Evolutionary conservation across 2,888 invertebrate genomes (phyloP).

Genomic region (Autographa gamma): DNA sequence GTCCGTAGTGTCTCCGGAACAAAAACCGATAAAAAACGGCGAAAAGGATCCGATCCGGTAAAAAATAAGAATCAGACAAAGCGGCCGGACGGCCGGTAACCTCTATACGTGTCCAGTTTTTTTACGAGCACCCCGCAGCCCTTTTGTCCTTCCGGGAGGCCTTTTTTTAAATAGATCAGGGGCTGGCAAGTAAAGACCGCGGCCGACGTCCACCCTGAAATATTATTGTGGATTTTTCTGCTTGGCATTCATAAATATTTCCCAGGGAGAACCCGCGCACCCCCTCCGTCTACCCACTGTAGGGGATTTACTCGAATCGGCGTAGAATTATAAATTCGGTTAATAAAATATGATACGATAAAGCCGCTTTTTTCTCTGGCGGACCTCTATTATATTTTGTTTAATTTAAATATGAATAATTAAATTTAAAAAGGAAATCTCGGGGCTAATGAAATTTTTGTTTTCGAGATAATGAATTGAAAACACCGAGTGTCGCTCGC

Average conservation of each 20-base stretch:
- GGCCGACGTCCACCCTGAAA: slow-evolving; percentile 85
- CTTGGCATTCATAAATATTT: slow-evolving; percentile 88
- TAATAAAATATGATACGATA: slow-evolving; percentile 89
- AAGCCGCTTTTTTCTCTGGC: slow-evolving; percentile 81
- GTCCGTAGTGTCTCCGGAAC: slow-evolving; percentile 84
- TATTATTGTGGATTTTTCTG: slow-evolving; percentile 89
- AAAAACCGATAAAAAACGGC: slow-evolving; percentile 88
- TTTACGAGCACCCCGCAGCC: slow-evolving; percentile 83
- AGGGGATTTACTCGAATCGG: slow-evolving; percentile 85
- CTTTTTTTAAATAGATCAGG: slow-evolving; percentile 89
- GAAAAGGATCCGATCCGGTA: slow-evolving; percentile 87
- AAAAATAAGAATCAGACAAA: slow-evolving; percentile 89
- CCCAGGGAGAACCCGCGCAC: slow-evolving; percentile 68
- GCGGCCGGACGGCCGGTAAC: slow-evolving; percentile 79
- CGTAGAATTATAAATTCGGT: slow-evolving; percentile 88
- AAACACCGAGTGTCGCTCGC: slow-evolving; percentile 84
- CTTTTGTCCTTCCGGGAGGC: slow-evolving; percentile 87
- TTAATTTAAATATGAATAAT: slow-evolving; percentile 89
- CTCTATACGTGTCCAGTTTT: slow-evolving; percentile 88
- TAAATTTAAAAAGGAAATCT: slow-evolving; percentile 88
- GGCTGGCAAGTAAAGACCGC: slow-evolving; percentile 85
- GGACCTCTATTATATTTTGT: slow-evolving; percentile 89
- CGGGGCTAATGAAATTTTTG: slow-evolving; percentile 88
- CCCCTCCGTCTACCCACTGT: slow-evolving; percentile 58
- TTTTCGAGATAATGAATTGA: slow-evolving; percentile 89